Percentiles rank a stretch among this genome's conserved stretches.
phyloP scores from a whole-genome alignment of 2,797 vertebrate genomes.

The Gadopsis marmoratus region DNA sequence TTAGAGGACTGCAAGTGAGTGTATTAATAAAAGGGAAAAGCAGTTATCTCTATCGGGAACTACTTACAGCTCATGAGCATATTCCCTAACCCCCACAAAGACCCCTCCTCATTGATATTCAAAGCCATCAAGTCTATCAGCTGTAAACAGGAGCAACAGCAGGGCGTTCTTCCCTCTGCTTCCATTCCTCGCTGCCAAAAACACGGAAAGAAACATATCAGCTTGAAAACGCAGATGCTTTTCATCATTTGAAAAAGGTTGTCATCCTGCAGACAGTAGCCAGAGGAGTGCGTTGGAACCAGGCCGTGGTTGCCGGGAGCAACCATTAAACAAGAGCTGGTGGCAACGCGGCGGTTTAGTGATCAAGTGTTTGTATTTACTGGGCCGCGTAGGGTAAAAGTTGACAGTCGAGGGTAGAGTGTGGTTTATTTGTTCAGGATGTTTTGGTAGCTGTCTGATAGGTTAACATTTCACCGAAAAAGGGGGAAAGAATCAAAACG shows the following conservation, averaged over 20 bases:
- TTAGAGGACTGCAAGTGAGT: conserved; percentile 24
- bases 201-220: conserved; percentile 31
- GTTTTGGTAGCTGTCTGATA: background rate
- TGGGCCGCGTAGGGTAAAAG: background rate
- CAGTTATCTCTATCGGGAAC: conserved; percentile 20
- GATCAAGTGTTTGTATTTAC: conserved; percentile 26
- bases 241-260: conserved; percentile 41
- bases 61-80: conserved; percentile 17
- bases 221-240: conserved; percentile 23
- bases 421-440: conserved; percentile 4
- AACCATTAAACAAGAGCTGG: conserved; percentile 15
- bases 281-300: conserved; percentile 31
- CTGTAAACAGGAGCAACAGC: conserved; percentile 60
- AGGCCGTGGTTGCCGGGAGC: conserved; percentile 21
- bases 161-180: conserved; percentile 46
- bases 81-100: conserved; percentile 1
- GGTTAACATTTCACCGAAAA: conserved; percentile 22
- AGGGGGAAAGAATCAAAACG: background rate
- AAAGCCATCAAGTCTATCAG: conserved; percentile 26
- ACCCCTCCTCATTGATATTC: conserved; percentile 17
- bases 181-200: conserved; percentile 51
- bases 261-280: conserved; percentile 34
- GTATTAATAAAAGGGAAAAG: conserved; percentile 22
- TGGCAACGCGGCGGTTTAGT: conserved; percentile 31
- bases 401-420: background rate